phyloP scores from a whole-genome alignment of 1,140 invertebrate species.

The Saccostrea echinata region DNA sequence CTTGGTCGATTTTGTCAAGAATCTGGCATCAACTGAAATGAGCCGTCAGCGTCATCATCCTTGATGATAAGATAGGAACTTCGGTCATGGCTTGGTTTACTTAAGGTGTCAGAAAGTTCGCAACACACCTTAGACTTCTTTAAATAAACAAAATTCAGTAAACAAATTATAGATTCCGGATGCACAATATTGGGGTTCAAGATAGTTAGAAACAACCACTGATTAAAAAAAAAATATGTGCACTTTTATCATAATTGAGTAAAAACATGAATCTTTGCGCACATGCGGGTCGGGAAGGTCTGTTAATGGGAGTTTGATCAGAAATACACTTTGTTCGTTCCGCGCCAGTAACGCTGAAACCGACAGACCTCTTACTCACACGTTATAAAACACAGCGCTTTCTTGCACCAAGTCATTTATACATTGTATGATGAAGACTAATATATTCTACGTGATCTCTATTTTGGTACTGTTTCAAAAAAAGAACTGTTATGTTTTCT shows the following conservation, averaged over 20 bases:
- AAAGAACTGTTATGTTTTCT: neutral
- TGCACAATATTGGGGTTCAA: neutral
- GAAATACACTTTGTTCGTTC: constrained; percentile 18
- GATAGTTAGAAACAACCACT: neutral
- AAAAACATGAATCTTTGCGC: constrained; percentile 17
- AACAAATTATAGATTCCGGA: neutral
- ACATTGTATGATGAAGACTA: neutral
- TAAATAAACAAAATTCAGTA: neutral
- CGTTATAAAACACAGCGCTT: neutral
- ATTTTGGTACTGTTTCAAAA: neutral
- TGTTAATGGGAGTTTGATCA: constrained; percentile 28
- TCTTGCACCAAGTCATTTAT: neutral
- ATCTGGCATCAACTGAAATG: neutral
- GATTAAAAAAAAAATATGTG: neutral
- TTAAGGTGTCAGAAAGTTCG: neutral
- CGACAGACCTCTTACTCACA: constrained; percentile 18
- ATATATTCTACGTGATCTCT: neutral
- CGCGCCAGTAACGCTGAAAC: neutral
- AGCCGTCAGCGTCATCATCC: neutral
- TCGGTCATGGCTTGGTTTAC: neutral
- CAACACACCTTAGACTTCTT: neutral
- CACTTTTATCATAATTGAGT: constrained; percentile 30
- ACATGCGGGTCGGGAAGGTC: constrained; percentile 32
- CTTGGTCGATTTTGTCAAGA: neutral
- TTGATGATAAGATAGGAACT: neutral